Evolutionary conservation across 2,113 vertebrate genomes (phyloP).

Genomic region (Phylloscopus trochilus): DNA sequence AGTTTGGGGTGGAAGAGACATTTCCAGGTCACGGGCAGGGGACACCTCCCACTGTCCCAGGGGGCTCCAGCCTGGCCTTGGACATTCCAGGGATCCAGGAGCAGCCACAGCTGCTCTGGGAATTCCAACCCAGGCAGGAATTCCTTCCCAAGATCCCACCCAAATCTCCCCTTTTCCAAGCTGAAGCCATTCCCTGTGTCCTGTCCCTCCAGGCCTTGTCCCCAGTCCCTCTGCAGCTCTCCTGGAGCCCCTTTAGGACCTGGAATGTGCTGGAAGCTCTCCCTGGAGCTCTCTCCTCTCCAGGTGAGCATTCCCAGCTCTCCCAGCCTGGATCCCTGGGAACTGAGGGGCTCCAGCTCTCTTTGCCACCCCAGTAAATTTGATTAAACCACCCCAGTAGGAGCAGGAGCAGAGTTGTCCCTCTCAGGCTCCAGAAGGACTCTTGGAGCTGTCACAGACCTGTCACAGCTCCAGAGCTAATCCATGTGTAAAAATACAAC

Average conservation of each 20-base stretch:
- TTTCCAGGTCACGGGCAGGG: background rate
- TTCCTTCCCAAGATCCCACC: background rate
- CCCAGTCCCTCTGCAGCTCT: background rate
- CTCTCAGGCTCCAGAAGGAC: background rate
- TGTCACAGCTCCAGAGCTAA: background rate
- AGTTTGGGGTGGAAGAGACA: background rate
- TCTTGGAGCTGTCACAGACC: too few species aligned
- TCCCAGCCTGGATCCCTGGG: background rate
- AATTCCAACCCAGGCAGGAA: background rate
- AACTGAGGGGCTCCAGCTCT: background rate
- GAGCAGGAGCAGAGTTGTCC: background rate
- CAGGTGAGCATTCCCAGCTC: background rate
- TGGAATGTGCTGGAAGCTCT: background rate
- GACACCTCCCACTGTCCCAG: accelerated
- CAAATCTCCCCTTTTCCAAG: too few species aligned
- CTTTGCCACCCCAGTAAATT: background rate
- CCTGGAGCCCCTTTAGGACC: background rate
- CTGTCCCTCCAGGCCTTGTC: background rate
- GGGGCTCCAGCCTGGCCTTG: accelerated
- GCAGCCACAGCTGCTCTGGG: background rate
- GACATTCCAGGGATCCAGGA: background rate
- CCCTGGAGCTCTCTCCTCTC: background rate
- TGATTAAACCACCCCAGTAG: background rate
- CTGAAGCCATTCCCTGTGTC: background rate
- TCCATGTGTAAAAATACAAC: background rate